phyloP scores from a whole-genome alignment of 1,140 invertebrate species.

The Episyrphus balteatus region DNA sequence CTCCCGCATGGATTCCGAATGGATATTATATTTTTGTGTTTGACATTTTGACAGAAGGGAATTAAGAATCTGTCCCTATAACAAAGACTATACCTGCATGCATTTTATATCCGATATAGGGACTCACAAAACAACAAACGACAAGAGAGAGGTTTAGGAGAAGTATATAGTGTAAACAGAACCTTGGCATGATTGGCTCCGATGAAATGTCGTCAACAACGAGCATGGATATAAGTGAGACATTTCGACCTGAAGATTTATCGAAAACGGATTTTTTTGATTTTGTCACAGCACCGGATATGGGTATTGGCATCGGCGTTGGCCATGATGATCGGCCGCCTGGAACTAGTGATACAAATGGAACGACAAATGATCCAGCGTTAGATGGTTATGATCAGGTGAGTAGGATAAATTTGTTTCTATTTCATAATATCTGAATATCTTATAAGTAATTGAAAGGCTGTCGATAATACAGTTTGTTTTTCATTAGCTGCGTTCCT shows the following conservation, averaged over 20 bases:
- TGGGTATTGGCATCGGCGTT: slow-evolving; percentile 35
- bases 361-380: slow-evolving; percentile 1
- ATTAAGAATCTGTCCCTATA: too few species aligned
- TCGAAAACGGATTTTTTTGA: slow-evolving; percentile 76
- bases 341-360: not conserved
- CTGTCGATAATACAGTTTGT: too few species aligned
- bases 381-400: slow-evolving; percentile 1
- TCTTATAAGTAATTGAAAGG: not conserved
- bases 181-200: slow-evolving; percentile 28
- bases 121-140: too few species aligned
- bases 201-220: slow-evolving; percentile 35
- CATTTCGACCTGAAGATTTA: slow-evolving; percentile 59
- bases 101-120: too few species aligned
- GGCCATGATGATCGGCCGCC: slow-evolving; percentile 14
- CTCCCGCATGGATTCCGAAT: too few species aligned
- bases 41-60: too few species aligned
- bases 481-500: too few species aligned
- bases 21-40: too few species aligned
- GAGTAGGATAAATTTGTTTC: not conserved
- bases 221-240: slow-evolving; percentile 66
- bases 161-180: too few species aligned
- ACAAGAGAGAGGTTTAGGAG: too few species aligned
- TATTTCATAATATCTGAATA: not conserved
- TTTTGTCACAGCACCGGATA: slow-evolving; percentile 65
- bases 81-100: too few species aligned